Percentiles rank a stretch among this genome's conserved stretches.
These are phyloP conservation scores for Eptesicus fuscus DNA, from an alignment of 2,113 vertebrate species.

Conservation along the genomic window DNA sequence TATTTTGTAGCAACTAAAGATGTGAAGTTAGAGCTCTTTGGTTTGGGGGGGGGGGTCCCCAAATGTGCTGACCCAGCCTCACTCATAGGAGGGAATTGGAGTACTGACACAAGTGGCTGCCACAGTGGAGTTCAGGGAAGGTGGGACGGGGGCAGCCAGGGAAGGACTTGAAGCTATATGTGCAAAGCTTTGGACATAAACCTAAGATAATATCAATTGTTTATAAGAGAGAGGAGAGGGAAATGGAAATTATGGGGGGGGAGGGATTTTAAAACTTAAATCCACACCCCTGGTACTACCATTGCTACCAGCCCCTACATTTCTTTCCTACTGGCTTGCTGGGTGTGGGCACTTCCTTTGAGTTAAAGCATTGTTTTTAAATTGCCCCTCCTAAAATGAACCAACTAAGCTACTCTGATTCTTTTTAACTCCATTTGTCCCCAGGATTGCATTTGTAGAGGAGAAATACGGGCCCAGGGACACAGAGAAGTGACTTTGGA, in stretches of 20 bases:
- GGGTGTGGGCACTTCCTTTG: not conserved
- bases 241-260: not conserved
- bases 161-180: not conserved
- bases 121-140: not conserved
- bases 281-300: not conserved
- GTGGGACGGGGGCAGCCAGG: not conserved
- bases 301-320: not conserved
- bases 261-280: not conserved
- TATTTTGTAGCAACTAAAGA: slow-evolving; percentile 2
- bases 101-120: not conserved
- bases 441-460: not conserved
- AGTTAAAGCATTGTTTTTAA: not conserved
- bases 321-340: not conserved
- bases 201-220: not conserved
- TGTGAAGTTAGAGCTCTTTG: not conserved
- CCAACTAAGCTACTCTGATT: not conserved
- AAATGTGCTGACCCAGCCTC: not conserved
- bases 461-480: not conserved
- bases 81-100: not conserved
- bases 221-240: not conserved
- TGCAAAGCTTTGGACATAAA: not conserved
- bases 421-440: not conserved
- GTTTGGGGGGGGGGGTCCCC: not conserved
- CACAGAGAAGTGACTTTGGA: not conserved
- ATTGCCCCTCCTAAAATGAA: not conserved